Evolutionary conservation across 2,113 vertebrate genomes (phyloP).

Genomic region (Apodemus speciosus): DNA sequence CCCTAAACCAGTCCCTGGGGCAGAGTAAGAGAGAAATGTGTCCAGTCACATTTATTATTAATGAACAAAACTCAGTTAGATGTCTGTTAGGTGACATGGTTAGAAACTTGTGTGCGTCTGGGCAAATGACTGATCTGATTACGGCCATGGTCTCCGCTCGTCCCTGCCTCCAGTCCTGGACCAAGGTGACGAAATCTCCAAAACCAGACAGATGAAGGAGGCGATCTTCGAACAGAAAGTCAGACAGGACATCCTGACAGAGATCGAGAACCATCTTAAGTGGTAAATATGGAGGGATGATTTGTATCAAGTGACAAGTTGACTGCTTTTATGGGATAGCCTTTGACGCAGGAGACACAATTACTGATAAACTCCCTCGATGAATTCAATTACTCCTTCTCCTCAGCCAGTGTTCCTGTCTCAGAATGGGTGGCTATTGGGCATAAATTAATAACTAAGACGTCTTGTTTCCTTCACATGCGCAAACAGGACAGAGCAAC

Average conservation of each 20-base stretch:
- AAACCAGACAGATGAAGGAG: slow-evolving; percentile 90
- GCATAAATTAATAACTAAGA: slow-evolving; percentile 4
- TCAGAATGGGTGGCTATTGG: not conserved
- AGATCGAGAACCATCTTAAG: slow-evolving; percentile 87
- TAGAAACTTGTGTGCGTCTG: slow-evolving; percentile 35
- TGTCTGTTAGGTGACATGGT: not conserved
- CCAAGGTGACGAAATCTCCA: slow-evolving; percentile 76
- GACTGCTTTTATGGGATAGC: not conserved
- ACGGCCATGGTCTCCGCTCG: slow-evolving; percentile 36
- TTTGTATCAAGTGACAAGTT: not conserved
- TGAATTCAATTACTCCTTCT: slow-evolving; percentile 9
- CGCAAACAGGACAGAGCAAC: not conserved
- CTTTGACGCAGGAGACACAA: slow-evolving; percentile 16
- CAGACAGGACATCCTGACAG: slow-evolving; percentile 84
- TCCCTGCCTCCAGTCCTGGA: slow-evolving; percentile 79
- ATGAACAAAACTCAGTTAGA: slow-evolving; percentile 50
- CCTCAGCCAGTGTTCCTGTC: not conserved
- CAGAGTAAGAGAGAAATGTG: not conserved
- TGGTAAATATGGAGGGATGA: slow-evolving; percentile 83
- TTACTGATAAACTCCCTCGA: slow-evolving; percentile 4
- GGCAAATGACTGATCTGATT: slow-evolving; percentile 3
- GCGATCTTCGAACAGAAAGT: slow-evolving; percentile 89
- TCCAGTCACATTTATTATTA: not conserved
- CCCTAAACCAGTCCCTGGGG: slow-evolving; percentile 10
- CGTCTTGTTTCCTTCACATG: not conserved